phyloP scores from a whole-genome alignment of 2,797 vertebrate genomes.

The Martes flavigula region DNA sequence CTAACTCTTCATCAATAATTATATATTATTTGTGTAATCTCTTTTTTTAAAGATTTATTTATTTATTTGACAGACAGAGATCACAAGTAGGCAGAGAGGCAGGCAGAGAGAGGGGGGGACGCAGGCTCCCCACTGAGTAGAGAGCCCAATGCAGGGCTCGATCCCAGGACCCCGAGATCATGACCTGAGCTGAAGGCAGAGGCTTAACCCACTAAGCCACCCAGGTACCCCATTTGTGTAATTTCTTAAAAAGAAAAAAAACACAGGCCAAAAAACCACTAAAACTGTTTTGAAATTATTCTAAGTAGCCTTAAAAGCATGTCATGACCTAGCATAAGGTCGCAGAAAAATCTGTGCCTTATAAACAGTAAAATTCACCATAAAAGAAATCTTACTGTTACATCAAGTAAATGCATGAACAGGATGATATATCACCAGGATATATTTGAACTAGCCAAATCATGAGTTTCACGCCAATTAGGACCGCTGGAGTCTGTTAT shows the following conservation, averaged over 20 bases:
- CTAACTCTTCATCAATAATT: slow-evolving; percentile 1
- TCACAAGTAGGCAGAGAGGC: no score
- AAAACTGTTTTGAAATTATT: neutral
- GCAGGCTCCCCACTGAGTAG: no score
- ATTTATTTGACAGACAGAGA: no score
- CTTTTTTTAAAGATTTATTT: neutral
- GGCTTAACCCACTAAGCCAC: no score
- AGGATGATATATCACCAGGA: neutral
- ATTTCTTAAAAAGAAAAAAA: neutral
- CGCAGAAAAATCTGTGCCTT: neutral
- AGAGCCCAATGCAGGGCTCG: no score
- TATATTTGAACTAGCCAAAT: neutral
- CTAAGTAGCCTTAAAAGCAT: neutral
- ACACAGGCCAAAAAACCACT: neutral
- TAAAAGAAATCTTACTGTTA: neutral
- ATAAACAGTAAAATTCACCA: neutral
- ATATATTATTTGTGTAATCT: neutral
- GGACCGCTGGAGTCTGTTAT: neutral
- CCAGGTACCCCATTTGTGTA: neutral
- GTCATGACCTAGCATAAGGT: neutral
- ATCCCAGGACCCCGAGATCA: no score
- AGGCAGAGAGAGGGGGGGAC: no score
- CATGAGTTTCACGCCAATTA: neutral
- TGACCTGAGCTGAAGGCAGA: no score
- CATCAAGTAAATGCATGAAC: neutral